Conservation (phyloP, 2,888 invertebrate species). For the Crepidodera aurea region DNA sequence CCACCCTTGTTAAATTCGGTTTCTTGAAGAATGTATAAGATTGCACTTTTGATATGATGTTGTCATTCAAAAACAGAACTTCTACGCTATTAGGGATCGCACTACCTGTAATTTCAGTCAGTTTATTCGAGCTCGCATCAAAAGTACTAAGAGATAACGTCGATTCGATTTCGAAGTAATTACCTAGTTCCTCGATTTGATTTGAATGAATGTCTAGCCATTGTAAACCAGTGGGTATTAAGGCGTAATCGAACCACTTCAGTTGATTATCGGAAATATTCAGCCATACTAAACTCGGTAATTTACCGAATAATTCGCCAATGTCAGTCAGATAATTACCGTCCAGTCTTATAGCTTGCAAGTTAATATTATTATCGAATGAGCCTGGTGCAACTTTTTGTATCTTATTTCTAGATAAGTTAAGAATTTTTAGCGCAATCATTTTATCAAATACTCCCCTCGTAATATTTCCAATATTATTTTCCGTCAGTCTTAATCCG, state of each 20-base stretch:
- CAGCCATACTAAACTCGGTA: slow-evolving; percentile 83
- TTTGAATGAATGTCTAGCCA: slow-evolving; percentile 88
- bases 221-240: slow-evolving; percentile 83
- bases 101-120: slow-evolving; percentile 82
- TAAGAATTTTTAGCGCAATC: slow-evolving; percentile 80
- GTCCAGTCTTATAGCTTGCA: slow-evolving; percentile 83
- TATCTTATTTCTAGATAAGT: slow-evolving; percentile 84
- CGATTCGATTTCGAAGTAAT: slow-evolving; percentile 85
- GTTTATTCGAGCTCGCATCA: slow-evolving; percentile 82
- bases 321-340: slow-evolving; percentile 83
- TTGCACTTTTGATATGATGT: slow-evolving; percentile 82
- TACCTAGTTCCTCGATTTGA: slow-evolving; percentile 82
- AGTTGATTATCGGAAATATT: slow-evolving; percentile 87
- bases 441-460: slow-evolving; percentile 83
- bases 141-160: slow-evolving; percentile 80
- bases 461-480: slow-evolving; percentile 80
- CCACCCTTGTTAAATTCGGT: slow-evolving; percentile 82
- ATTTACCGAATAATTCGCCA: slow-evolving; percentile 78
- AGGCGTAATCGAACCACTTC: slow-evolving; percentile 84
- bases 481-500: slow-evolving; percentile 83
- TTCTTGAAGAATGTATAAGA: slow-evolving; percentile 89
- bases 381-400: slow-evolving; percentile 79
- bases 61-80: slow-evolving; percentile 80
- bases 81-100: slow-evolving; percentile 86
- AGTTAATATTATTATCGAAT: slow-evolving; percentile 79